These are phyloP conservation scores for Momotus momota DNA, from an alignment of 2,797 vertebrate genomes.

Conservation along the genomic window DNA sequence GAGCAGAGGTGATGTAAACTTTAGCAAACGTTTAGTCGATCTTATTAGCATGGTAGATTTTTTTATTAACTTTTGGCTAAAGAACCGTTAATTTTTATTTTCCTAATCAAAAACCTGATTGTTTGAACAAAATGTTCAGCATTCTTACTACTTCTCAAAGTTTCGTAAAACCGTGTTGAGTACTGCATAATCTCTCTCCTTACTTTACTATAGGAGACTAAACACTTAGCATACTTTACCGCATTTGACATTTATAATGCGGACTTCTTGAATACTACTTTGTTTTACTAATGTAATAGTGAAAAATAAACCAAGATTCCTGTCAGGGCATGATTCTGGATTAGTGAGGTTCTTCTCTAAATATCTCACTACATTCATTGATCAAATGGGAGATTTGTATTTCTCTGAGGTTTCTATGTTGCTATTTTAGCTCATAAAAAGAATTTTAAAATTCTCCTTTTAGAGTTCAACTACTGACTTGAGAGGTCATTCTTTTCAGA, in stretches of 20 bases:
- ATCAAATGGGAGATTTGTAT: neutral
- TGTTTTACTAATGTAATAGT: neutral
- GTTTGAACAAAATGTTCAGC: neutral
- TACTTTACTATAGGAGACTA: neutral
- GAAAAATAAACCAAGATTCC: neutral
- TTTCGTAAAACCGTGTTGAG: neutral
- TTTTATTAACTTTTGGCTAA: neutral
- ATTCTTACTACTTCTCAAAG: neutral
- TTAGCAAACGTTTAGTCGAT: neutral
- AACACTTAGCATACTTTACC: neutral
- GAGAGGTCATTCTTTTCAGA: neutral
- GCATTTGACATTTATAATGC: neutral
- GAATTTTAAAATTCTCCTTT: neutral
- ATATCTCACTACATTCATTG: neutral
- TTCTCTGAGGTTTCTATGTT: neutral
- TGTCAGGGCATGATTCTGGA: neutral
- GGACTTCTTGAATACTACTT: neutral
- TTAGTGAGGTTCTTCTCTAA: neutral
- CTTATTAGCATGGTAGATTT: neutral
- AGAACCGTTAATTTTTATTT: neutral
- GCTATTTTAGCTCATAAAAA: neutral
- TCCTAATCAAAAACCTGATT: neutral
- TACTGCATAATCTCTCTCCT: neutral
- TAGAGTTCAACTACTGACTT: neutral
- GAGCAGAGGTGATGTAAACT: neutral